These are phyloP conservation scores for Thalassaphorura encarpata DNA, from an alignment of 1,140 invertebrate species.

Conservation along the genomic window DNA sequence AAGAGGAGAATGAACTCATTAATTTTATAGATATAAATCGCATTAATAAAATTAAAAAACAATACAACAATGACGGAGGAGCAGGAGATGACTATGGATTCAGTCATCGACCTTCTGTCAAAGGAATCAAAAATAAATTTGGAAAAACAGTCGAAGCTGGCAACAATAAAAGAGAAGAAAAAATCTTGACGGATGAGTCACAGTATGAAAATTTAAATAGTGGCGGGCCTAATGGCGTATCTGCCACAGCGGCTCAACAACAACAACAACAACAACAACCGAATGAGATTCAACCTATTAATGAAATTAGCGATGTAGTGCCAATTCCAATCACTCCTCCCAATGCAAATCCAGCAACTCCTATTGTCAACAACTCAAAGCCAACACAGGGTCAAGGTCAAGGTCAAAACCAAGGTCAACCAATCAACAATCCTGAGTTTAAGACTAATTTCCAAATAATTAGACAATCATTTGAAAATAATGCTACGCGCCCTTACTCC, in stretches of 20 bases:
- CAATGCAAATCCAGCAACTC: too few relatives aligned
- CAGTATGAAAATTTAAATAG: constrained; percentile 29
- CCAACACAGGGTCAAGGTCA: too few relatives aligned
- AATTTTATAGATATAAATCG: constrained; percentile 27
- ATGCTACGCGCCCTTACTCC: constrained; percentile 29
- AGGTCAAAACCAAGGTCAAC: too few relatives aligned
- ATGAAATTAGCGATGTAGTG: too few relatives aligned
- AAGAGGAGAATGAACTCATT: constrained; percentile 29
- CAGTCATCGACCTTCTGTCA: constrained; percentile 29
- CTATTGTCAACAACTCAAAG: too few relatives aligned
- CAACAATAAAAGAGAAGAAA: too few relatives aligned
- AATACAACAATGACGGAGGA: constrained; percentile 21
- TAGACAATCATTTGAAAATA: constrained; percentile 30
- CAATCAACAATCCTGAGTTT: too few relatives aligned
- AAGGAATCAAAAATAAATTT: constrained; percentile 33
- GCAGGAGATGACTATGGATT: constrained; percentile 33
- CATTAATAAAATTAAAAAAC: constrained; percentile 25
- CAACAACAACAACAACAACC: not conserved
- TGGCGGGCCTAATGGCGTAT: not conserved
- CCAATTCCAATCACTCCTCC: too few relatives aligned
- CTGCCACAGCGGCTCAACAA: not conserved
- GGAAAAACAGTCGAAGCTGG: too few relatives aligned
- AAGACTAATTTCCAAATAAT: constrained; percentile 32
- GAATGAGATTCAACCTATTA: not conserved
- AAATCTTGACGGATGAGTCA: constrained; percentile 18